These are phyloP conservation scores for Rafetus swinhoei DNA, from an alignment of 2,113 vertebrate species.

Conservation along the genomic window DNA sequence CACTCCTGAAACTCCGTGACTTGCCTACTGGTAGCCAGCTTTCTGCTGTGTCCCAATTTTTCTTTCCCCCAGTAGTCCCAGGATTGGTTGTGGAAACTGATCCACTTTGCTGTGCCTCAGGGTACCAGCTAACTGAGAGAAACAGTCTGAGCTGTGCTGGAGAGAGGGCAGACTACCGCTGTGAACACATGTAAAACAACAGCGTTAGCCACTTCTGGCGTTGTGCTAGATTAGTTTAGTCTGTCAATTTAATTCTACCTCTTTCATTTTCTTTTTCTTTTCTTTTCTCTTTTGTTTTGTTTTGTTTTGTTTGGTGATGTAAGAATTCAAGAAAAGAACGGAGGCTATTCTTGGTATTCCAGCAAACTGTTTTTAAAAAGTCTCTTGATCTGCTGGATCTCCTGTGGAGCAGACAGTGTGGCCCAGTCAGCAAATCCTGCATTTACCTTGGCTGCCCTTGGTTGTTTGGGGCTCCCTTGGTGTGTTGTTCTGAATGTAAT, in stretches of 20 bases:
- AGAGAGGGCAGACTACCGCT: not conserved
- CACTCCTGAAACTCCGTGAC: fast-evolving
- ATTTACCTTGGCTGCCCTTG: not conserved
- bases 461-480: not conserved
- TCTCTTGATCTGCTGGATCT: not conserved
- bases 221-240: not conserved
- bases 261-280: not conserved
- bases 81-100: not conserved
- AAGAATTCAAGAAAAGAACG: not conserved
- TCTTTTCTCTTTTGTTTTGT: too few relatives aligned
- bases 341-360: not conserved
- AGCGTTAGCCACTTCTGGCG: fast-evolving
- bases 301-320: not conserved
- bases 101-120: not conserved
- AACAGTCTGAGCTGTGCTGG: not conserved
- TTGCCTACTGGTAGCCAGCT: not conserved
- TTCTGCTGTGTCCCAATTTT: not conserved
- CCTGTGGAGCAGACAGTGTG: not conserved
- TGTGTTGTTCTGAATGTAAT: not conserved
- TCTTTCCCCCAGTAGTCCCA: not conserved
- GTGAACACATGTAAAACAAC: not conserved
- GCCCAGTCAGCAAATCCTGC: not conserved
- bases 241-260: not conserved
- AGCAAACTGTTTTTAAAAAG: not conserved
- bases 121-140: not conserved